Conservation (phyloP, 2,888 invertebrate genomes). For the Chymomyza amoena region DNA sequence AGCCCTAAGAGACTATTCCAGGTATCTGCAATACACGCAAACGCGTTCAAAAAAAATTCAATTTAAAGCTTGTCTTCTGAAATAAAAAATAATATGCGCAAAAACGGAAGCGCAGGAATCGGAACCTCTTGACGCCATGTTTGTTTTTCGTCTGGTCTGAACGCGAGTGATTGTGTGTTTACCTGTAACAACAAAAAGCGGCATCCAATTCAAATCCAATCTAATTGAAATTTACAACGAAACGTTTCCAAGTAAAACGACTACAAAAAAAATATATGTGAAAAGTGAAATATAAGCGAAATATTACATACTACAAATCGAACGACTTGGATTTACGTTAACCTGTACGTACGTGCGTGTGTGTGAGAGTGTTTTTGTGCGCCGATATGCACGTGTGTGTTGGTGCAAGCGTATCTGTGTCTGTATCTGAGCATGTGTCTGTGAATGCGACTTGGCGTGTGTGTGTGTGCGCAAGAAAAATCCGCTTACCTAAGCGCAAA, state of each 20-base stretch:
- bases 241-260: slow-evolving; percentile 26
- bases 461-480: slow-evolving; percentile 48
- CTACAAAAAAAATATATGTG: slow-evolving; percentile 18
- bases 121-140: slow-evolving; percentile 70
- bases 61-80: neutral
- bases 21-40: slow-evolving; percentile 17
- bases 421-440: slow-evolving; percentile 20
- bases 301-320: neutral
- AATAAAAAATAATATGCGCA: slow-evolving; percentile 34
- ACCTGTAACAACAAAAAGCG: neutral
- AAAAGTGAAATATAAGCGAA: slow-evolving; percentile 28
- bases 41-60: neutral
- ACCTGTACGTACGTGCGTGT: no score
- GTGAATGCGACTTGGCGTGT: slow-evolving; percentile 52
- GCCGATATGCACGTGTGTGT: slow-evolving; percentile 29
- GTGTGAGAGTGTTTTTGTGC: slow-evolving; percentile 32
- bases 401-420: slow-evolving; percentile 2
- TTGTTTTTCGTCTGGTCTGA: slow-evolving; percentile 61
- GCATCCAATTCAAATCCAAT: neutral
- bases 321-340: neutral
- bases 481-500: slow-evolving; percentile 71
- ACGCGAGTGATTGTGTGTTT: neutral
- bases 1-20: slow-evolving; percentile 27
- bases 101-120: slow-evolving; percentile 44
- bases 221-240: neutral